Percentiles rank a stretch among this genome's conserved stretches.
Conservation (phyloP, 2,888 invertebrate genomes). For the Balanococcus diminutus region DNA sequence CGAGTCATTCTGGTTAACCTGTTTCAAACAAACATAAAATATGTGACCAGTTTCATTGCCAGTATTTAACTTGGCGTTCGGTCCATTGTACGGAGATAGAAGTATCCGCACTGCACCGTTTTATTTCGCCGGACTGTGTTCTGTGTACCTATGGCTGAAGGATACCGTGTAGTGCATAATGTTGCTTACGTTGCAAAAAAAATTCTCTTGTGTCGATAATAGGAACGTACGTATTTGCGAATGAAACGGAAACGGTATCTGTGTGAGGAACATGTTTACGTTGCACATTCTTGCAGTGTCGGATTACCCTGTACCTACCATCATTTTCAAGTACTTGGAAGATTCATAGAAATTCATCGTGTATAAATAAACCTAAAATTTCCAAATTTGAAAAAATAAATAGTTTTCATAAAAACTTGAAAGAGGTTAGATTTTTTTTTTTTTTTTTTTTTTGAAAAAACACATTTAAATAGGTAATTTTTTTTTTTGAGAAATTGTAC, state of each 20-base stretch:
- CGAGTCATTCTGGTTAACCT: conserved; percentile 33
- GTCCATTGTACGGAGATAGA: not conserved
- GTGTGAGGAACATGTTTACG: not conserved
- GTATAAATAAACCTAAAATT: too few relatives aligned
- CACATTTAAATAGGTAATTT: too few relatives aligned
- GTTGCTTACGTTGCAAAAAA: conserved; percentile 14
- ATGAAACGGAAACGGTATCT: not conserved
- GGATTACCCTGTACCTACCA: too few relatives aligned
- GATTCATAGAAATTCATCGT: too few relatives aligned
- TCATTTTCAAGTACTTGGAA: too few relatives aligned
- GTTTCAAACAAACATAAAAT: conserved; percentile 37
- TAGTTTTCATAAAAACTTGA: too few relatives aligned
- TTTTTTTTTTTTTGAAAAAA: too few relatives aligned
- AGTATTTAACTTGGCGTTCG: conserved; percentile 33
- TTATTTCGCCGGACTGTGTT: not conserved
- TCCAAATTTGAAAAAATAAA: too few relatives aligned
- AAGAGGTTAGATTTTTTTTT: too few relatives aligned
- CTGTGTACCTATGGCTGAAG: not conserved
- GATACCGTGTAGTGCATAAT: not conserved
- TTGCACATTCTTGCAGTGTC: conserved; percentile 10
- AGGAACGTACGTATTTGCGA: not conserved
- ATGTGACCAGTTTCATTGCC: conserved; percentile 35
- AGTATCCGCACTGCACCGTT: not conserved
- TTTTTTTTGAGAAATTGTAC: too few relatives aligned
- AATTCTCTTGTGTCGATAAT: not conserved